These are phyloP conservation scores for Chionomys nivalis DNA, from an alignment of 2,113 vertebrate species.

Conservation along the genomic window DNA sequence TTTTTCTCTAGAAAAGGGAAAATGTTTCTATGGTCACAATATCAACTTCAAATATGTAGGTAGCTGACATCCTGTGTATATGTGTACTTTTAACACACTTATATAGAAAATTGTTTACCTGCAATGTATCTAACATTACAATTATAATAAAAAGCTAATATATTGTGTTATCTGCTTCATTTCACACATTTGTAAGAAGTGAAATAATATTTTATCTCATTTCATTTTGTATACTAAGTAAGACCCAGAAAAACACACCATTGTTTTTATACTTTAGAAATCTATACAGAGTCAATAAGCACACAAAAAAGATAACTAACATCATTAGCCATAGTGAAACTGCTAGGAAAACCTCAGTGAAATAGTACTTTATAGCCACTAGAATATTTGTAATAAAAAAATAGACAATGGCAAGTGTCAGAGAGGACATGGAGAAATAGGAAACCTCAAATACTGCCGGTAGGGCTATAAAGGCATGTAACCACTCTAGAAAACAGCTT, in stretches of 20 bases:
- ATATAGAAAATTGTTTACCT: neutral
- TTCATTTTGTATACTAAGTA: neutral
- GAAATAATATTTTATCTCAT: slow-evolving; percentile 9
- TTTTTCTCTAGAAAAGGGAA: slow-evolving; percentile 30
- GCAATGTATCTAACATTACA: neutral
- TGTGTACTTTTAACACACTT: neutral
- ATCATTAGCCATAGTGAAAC: neutral
- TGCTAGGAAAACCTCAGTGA: slow-evolving; percentile 6
- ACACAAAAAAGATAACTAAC: neutral
- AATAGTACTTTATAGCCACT: neutral
- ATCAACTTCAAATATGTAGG: neutral
- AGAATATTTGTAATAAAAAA: neutral
- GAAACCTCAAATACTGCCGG: neutral
- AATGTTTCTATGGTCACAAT: neutral
- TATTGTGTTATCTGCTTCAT: neutral
- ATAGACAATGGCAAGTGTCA: neutral
- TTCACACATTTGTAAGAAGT: neutral
- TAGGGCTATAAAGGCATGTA: neutral
- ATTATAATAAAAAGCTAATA: slow-evolving; percentile 49
- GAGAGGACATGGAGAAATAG: neutral
- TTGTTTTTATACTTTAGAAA: slow-evolving; percentile 14
- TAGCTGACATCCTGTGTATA: neutral
- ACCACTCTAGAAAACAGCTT: neutral
- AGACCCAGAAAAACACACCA: neutral
- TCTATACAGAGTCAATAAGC: neutral